A percentile compares a stretch with the other conserved stretches of the same genome.
phyloP scores from a whole-genome alignment of 2,797 vertebrate genomes.

The Ptychobarbus kaznakovi region DNA sequence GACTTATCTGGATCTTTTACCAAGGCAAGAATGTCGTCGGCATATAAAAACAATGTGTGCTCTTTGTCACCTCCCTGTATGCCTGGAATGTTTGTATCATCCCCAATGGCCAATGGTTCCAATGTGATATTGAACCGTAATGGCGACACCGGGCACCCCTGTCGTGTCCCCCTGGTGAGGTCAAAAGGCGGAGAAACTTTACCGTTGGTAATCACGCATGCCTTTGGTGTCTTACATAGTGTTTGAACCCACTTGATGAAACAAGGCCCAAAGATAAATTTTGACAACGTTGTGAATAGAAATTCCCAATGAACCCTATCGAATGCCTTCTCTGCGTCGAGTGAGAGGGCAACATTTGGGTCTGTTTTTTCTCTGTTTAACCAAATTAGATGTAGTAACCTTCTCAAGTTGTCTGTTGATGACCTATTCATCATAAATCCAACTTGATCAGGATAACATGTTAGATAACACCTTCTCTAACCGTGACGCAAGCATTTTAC shows the following conservation, averaged over 20 bases:
- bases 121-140: too few species aligned
- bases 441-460: constrained; percentile 30
- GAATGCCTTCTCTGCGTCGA: constrained; percentile 27
- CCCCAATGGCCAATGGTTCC: neutral
- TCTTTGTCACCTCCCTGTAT: neutral
- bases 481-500: too few species aligned
- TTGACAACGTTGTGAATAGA: constrained; percentile 10
- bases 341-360: constrained; percentile 15
- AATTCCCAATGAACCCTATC: constrained; percentile 1
- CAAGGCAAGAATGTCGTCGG: neutral
- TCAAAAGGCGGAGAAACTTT: neutral
- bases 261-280: constrained; percentile 28
- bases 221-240: neutral
- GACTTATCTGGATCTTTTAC: neutral
- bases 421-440: constrained; percentile 1
- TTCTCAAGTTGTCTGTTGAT: constrained; percentile 9
- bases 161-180: neutral
- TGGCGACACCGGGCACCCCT: neutral
- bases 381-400: constrained; percentile 5
- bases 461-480: neutral
- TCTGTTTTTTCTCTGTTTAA: neutral
- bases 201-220: neutral
- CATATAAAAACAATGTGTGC: too few species aligned
- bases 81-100: neutral
- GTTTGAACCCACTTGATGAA: neutral